Evolutionary conservation across 2,113 vertebrate genomes (phyloP).

Genomic region (Callipepla californica): DNA sequence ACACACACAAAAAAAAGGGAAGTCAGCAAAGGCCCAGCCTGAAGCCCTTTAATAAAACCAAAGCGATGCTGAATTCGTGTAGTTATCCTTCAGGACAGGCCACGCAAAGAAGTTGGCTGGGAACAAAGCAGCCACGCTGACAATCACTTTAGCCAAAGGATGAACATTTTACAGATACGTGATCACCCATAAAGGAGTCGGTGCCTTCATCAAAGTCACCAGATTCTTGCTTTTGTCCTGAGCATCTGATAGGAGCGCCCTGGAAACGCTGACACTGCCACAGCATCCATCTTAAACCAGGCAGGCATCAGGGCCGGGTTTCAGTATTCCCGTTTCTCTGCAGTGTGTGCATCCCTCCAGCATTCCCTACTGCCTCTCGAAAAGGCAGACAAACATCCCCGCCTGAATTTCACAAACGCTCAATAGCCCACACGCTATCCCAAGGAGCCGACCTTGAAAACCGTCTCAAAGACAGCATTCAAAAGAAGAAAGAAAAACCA

Average conservation of each 20-base stretch:
- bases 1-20: neutral
- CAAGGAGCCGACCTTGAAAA: slow-evolving; percentile 53
- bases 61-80: neutral
- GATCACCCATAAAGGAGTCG: neutral
- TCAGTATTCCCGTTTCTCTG: neutral
- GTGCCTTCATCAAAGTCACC: slow-evolving; percentile 3
- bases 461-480: neutral
- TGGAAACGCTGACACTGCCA: neutral
- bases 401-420: neutral
- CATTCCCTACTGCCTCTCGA: fast-evolving
- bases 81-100: neutral
- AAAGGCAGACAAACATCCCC: neutral
- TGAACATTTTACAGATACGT: neutral
- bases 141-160: neutral
- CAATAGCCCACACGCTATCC: neutral
- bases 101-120: neutral
- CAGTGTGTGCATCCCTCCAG: too few species aligned
- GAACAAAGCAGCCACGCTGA: slow-evolving; percentile 16
- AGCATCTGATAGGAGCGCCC: neutral
- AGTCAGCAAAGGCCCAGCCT: neutral
- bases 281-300: slow-evolving; percentile 12
- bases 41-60: neutral
- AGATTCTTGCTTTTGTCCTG: slow-evolving; percentile 60
- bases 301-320: neutral
- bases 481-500: neutral